Percentiles rank a stretch among this genome's conserved stretches.
Evolutionary conservation across 2,113 vertebrate species (phyloP).

Genomic region (Nycticorax nycticorax): DNA sequence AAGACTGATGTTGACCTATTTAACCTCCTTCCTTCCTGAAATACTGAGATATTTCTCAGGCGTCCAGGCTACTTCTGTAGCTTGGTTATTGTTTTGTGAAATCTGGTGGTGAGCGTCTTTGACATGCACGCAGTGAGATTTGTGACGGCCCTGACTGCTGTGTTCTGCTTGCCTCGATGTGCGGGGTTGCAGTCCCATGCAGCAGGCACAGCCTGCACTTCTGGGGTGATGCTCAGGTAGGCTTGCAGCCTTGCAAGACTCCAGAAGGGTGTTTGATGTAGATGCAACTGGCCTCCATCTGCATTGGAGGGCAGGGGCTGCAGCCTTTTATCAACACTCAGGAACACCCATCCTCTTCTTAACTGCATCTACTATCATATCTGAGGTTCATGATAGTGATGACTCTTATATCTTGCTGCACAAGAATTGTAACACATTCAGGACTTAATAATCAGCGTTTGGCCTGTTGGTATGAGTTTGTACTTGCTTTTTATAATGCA

Average conservation of each 20-base stretch:
- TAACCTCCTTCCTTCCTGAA: not conserved
- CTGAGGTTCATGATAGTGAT: not conserved
- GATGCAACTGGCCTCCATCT: not conserved
- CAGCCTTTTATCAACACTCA: not conserved
- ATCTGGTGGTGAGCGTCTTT: not conserved
- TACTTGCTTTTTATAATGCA: not conserved
- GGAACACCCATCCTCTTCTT: not conserved
- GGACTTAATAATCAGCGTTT: not conserved
- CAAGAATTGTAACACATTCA: not conserved
- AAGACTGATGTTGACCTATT: not conserved
- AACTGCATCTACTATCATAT: not conserved
- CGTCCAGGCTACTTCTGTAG: not conserved
- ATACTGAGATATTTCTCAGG: not conserved
- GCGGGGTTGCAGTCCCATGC: not conserved
- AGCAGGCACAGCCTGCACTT: not conserved
- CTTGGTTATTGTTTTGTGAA: not conserved
- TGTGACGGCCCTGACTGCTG: not conserved
- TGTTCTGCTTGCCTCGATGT: not conserved
- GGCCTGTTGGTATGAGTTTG: not conserved
- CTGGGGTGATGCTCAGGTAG: not conserved
- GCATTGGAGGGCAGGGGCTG: not conserved
- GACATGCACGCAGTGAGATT: not conserved
- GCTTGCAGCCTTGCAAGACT: not conserved
- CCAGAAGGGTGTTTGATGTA: not conserved
- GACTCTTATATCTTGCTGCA: not conserved